Conservation (phyloP, 2,113 vertebrate species). For the Periophthalmus modestus region DNA sequence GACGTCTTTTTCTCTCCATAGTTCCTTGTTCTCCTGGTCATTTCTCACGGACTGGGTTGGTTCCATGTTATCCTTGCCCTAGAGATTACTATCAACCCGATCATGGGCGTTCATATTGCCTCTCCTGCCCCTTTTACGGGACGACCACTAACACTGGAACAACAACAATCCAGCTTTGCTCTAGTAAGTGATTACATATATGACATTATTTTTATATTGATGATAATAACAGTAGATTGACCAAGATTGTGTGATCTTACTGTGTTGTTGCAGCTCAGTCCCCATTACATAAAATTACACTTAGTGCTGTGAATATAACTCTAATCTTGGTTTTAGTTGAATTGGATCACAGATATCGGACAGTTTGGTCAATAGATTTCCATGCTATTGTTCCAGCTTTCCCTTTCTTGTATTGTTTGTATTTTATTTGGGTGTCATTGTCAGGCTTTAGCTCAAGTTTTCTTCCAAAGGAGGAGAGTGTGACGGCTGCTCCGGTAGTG, state of each 20-base stretch:
- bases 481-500: slow-evolving; percentile 82
- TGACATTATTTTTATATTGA: neutral
- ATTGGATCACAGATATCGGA: slow-evolving; percentile 23
- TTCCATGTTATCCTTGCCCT: slow-evolving; percentile 92
- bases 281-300: slow-evolving; percentile 45
- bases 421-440: slow-evolving; percentile 46
- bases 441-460: slow-evolving; percentile 94
- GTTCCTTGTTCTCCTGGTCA: slow-evolving; percentile 90
- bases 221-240: slow-evolving; percentile 11
- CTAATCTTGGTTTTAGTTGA: slow-evolving; percentile 30
- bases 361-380: slow-evolving; percentile 43
- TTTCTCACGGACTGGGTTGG: slow-evolving; percentile 94
- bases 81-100: slow-evolving; percentile 96
- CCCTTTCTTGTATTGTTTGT: slow-evolving; percentile 36
- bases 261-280: slow-evolving; percentile 28
- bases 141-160: slow-evolving; percentile 88
- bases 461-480: slow-evolving; percentile 91
- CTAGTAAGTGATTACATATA: slow-evolving; percentile 81
- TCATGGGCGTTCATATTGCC: slow-evolving; percentile 91
- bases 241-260: slow-evolving; percentile 23
- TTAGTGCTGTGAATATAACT: slow-evolving; percentile 24
- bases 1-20: slow-evolving; percentile 52
- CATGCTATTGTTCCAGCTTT: slow-evolving; percentile 38
- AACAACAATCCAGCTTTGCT: slow-evolving; percentile 91
- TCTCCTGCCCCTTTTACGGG: slow-evolving; percentile 96